These are phyloP conservation scores for Caenorhabditis sp. DNA, from an alignment of 2,888 invertebrate genomes.

Conservation along the genomic window DNA sequence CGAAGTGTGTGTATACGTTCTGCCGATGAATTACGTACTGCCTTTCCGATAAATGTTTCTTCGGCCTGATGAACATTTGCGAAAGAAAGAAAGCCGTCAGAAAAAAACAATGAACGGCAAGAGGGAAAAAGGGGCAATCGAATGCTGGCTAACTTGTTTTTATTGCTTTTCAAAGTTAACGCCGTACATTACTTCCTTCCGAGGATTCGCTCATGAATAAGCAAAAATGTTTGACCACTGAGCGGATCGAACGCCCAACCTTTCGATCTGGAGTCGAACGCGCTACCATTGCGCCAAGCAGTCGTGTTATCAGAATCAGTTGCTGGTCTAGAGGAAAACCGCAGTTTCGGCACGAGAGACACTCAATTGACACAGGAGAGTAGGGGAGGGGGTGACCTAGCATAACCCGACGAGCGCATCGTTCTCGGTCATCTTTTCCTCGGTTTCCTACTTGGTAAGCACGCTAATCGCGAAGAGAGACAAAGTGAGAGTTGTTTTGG, in stretches of 20 bases:
- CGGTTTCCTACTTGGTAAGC: not conserved
- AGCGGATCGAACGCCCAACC: slow-evolving; percentile 74
- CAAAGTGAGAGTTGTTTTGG: slow-evolving; percentile 61
- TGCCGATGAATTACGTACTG: slow-evolving; percentile 18
- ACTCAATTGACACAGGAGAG: too few relatives aligned
- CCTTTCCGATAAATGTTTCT: slow-evolving; percentile 43
- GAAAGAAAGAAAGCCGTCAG: slow-evolving; percentile 4
- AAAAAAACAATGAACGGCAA: not conserved
- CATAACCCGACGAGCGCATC: not conserved
- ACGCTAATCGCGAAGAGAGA: slow-evolving; percentile 31
- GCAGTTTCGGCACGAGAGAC: not conserved
- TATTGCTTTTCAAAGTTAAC: slow-evolving; percentile 11
- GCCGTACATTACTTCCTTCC: not conserved
- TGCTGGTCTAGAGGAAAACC: not conserved
- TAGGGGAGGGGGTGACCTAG: not conserved
- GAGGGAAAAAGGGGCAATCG: not conserved
- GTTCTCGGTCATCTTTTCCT: not conserved
- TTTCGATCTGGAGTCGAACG: slow-evolving; percentile 76
- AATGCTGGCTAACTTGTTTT: slow-evolving; percentile 33
- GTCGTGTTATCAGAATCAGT: slow-evolving; percentile 22
- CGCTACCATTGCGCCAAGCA: slow-evolving; percentile 76
- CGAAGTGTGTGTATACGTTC: slow-evolving; percentile 31
- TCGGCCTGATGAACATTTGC: slow-evolving; percentile 1
- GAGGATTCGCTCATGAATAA: not conserved
- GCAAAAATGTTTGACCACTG: slow-evolving; percentile 72